Percentiles rank a stretch among this genome's conserved stretches.
phyloP scores from a whole-genome alignment of 2,113 vertebrate species.

The Chloebia gouldiae region DNA sequence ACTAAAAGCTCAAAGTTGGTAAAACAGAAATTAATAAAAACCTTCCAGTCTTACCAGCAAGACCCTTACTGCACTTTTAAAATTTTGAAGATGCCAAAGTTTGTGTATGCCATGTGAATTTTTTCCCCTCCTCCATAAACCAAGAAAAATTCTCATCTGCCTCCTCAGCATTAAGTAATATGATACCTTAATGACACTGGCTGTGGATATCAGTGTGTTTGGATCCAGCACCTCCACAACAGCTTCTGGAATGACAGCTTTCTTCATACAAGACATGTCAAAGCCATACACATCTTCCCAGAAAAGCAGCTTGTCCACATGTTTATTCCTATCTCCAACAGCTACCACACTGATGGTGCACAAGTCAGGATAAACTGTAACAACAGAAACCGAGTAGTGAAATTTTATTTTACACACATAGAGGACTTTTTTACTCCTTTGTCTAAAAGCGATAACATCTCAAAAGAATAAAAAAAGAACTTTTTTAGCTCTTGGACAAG shows the following conservation, averaged over 20 bases:
- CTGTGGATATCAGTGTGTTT: constrained; percentile 83
- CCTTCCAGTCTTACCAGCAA: background rate
- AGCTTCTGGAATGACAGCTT: constrained; percentile 86
- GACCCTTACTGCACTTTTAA: background rate
- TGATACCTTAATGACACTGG: constrained; percentile 84
- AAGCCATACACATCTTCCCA: constrained; percentile 97
- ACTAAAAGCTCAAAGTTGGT: background rate
- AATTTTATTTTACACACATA: background rate
- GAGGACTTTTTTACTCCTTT: background rate
- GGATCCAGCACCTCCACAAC: constrained; percentile 84
- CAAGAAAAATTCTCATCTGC: background rate
- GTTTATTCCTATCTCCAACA: constrained; percentile 80
- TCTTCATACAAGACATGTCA: constrained; percentile 96
- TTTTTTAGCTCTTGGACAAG: background rate
- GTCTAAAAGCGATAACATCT: background rate
- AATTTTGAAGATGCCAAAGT: background rate
- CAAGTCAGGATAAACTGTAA: constrained; percentile 90
- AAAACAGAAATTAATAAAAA: background rate
- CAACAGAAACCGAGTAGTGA: background rate
- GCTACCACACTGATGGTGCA: constrained; percentile 89
- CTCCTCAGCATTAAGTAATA: background rate
- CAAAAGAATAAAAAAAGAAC: background rate
- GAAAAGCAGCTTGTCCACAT: constrained; percentile 83
- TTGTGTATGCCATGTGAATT: background rate
- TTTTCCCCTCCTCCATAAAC: background rate